phyloP scores from a whole-genome alignment of 2,797 vertebrate species.

The Oreortyx pictus region DNA sequence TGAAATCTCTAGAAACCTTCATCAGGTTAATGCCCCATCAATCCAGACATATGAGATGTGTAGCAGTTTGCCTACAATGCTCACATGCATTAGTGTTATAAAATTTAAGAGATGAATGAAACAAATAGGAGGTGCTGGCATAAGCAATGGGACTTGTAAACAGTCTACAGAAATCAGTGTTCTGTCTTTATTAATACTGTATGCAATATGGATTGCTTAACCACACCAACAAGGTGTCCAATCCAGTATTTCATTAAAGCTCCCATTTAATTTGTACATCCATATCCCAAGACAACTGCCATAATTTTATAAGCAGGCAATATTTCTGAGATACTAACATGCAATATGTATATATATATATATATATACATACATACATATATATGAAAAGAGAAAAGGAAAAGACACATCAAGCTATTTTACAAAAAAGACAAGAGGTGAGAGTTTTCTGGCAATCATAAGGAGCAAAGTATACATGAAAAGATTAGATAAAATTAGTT shows the following conservation, averaged over 20 bases:
- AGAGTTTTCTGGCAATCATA: constrained; percentile 34
- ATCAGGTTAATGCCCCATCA: background rate
- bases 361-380: background rate
- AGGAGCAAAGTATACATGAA: constrained; percentile 33
- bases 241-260: background rate
- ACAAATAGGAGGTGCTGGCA: background rate
- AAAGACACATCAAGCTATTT: background rate
- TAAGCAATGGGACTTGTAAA: background rate
- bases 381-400: background rate
- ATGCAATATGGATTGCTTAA: background rate
- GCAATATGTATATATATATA: background rate
- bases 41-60: background rate
- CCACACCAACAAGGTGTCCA: background rate
- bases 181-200: background rate
- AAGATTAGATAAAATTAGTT: constrained; percentile 59
- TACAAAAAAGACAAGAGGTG: constrained; percentile 14
- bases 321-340: background rate
- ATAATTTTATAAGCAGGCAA: background rate
- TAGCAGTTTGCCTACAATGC: background rate
- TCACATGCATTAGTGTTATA: background rate
- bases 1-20: background rate
- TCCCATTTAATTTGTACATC: background rate
- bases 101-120: background rate
- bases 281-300: background rate
- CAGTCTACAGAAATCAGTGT: background rate